Conservation (phyloP, 2,797 vertebrate species). For the Gephyroberyx darwinii region DNA sequence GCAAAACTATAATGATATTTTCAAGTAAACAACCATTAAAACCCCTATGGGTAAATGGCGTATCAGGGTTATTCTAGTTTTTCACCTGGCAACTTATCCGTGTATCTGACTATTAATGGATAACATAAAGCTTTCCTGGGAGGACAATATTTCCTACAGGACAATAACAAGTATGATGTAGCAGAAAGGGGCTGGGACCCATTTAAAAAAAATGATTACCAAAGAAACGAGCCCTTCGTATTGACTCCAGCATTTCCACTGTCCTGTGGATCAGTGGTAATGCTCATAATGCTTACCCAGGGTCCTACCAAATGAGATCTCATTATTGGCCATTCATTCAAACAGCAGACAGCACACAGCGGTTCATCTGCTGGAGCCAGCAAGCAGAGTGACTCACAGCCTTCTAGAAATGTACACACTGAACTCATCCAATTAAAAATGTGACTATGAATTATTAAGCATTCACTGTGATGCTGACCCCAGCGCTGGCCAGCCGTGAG, state of each 20-base stretch:
- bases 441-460: slow-evolving; percentile 69
- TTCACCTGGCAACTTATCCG: slow-evolving; percentile 30
- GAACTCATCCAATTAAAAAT: slow-evolving; percentile 57
- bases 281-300: slow-evolving; percentile 27
- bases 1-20: background rate
- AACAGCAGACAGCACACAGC: slow-evolving; percentile 42
- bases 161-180: slow-evolving; percentile 38
- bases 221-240: slow-evolving; percentile 18
- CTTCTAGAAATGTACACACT: slow-evolving; percentile 42
- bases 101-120: slow-evolving; percentile 55
- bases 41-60: slow-evolving; percentile 24
- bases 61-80: slow-evolving; percentile 43
- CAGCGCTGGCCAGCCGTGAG: slow-evolving; percentile 28
- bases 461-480: slow-evolving; percentile 43
- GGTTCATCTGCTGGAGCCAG: slow-evolving; percentile 26
- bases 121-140: slow-evolving; percentile 43
- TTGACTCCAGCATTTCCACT: slow-evolving; percentile 29
- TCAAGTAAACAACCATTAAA: background rate
- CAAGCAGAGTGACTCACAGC: slow-evolving; percentile 51
- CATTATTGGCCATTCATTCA: slow-evolving; percentile 45
- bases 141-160: slow-evolving; percentile 28
- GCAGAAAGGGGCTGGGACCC: slow-evolving; percentile 44
- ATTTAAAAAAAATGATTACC: slow-evolving; percentile 36
- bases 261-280: slow-evolving; percentile 26
- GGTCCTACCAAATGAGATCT: slow-evolving; percentile 39